Conservation (phyloP, 2,888 invertebrate species). For the Ceraclea dissimilis region DNA sequence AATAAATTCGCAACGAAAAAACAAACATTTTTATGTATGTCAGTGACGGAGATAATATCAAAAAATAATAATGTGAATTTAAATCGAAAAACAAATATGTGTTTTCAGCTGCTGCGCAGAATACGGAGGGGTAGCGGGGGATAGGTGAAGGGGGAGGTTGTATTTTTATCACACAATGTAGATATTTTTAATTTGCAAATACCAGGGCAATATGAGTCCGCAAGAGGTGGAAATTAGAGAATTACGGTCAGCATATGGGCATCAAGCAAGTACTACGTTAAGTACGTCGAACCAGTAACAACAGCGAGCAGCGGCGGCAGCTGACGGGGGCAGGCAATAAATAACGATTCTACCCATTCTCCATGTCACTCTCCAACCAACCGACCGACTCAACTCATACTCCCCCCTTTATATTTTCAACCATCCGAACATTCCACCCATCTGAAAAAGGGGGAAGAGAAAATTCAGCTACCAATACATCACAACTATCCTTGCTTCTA, state of each 20-base stretch:
- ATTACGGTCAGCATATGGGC: slow-evolving; percentile 22
- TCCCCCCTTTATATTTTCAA: neutral
- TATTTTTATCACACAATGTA: too few species aligned
- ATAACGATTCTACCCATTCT: slow-evolving; percentile 13
- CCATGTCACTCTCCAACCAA: neutral
- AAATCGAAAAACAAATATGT: too few species aligned
- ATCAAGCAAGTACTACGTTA: neutral
- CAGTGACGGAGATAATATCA: too few species aligned
- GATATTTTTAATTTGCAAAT: slow-evolving; percentile 8
- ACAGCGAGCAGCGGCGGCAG: slow-evolving; percentile 4
- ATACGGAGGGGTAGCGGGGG: too few species aligned
- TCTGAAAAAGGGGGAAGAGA: neutral
- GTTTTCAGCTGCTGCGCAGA: too few species aligned
- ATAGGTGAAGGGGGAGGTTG: too few species aligned
- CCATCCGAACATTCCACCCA: neutral
- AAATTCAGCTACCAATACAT: slow-evolving; percentile 15
- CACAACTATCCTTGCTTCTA: slow-evolving; percentile 18
- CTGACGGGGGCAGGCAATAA: slow-evolving; percentile 23
- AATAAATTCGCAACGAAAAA: too few species aligned
- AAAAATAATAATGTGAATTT: too few species aligned
- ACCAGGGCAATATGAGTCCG: slow-evolving; percentile 19
- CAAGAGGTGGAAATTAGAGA: slow-evolving; percentile 22
- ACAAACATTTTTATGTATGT: too few species aligned
- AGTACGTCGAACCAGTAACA: slow-evolving; percentile 16
- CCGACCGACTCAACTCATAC: too few species aligned